Base-by-base conservation (phyloP, 2,888 invertebrate genomes). In the Malthinus seriepunctatus region DNA sequence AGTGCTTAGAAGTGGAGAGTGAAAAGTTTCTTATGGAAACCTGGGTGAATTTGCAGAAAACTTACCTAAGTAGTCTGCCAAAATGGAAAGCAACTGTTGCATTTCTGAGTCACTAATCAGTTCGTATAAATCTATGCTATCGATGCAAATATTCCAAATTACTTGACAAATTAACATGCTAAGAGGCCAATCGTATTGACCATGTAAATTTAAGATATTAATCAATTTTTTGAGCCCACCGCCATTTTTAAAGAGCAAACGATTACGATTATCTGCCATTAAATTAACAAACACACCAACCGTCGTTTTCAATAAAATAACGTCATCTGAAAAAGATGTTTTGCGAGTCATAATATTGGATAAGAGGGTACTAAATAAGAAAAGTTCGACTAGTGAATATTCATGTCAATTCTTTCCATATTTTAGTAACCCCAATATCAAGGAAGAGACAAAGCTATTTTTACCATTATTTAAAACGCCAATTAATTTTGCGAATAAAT, bases 241-340 rank as follows among this genome's bases (percentile, higher is more conserved):
- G 8, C 80, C 71, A 52, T 81, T 79, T 67, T 82, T 79, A 49
- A 86, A 83, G 31, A 83, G 78, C 23, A 76, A 71, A 42, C 86
- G 77, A 57, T 83, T 83, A 64, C 83, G 82, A 65, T 80, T 80
- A 63, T 83, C 86, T 8, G 86, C 83, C 73, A 86, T 86, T 69
- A 93, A 84, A 81, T 93, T 93, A 12, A 93, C 91, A 48, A 93
- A 82, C 35, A 93, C 90, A 1, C 93, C 93, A 55, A 90, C 88
- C 1, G 90, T 87, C 5, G 91, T 88, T 72, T 88, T 88, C 0
- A 91, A 84, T 10, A 92, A 81, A 66, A 88, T 87, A 46, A 83
- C 79, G 54, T 88, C 87, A 56, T 84, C 86, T 80, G 79, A 72
- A 51, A 47, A 23, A 32, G 12, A 3, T 1, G 7, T 11, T 11